Base-by-base conservation (phyloP, 2,797 vertebrate species). In the Notoglanidium macrostoma region DNA sequence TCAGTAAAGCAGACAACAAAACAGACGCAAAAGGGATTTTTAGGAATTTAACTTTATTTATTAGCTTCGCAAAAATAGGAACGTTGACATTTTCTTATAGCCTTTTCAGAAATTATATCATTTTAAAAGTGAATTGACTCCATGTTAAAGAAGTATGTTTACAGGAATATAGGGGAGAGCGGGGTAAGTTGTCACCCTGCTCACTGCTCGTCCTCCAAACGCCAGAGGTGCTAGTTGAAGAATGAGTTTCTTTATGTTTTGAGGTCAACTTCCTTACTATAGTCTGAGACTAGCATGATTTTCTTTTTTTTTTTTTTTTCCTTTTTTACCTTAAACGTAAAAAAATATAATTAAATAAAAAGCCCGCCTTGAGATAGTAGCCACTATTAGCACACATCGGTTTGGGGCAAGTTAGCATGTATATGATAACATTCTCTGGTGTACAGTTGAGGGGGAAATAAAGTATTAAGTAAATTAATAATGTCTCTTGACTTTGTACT, bases 1-100 rank as follows among this genome's bases (percentile, higher is more conserved):
- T 65, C 77, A 57, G 55, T 88, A 86, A 88, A 88, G 15, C 19
- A 65, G 88, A 61, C 80, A 61, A 55, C 83, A 86, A 29, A 82
- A 49, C 59, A 29, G 23, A 79, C 32, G 12, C 15, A 61, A 81
- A 81, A 3, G 12, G 32, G 29, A 5, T 55, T 21, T 21, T n/a
- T 49, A 49, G 23, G 46, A 35, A 76, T 54, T 10, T 19, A 5
- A 1, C 9, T 5, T 73, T 8, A 15, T 19, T 29, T 6, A 17
- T 17, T 9, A 46, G 46, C 11, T 2, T n/a, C 44, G n/a, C 40
- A 2, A n/a, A 49, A 74, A 74, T 49, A 74, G 46, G 12, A 74
- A 51, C 26, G 2, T 23, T 49, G 17, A 26, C 40, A 73, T 74
- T 44, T 44, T 40, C 68, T 49, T 46, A 49, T 5, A 26, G 4